Evolutionary conservation across 2,888 invertebrate species (phyloP).

Genomic region (Drosophila atroscutellata): DNA sequence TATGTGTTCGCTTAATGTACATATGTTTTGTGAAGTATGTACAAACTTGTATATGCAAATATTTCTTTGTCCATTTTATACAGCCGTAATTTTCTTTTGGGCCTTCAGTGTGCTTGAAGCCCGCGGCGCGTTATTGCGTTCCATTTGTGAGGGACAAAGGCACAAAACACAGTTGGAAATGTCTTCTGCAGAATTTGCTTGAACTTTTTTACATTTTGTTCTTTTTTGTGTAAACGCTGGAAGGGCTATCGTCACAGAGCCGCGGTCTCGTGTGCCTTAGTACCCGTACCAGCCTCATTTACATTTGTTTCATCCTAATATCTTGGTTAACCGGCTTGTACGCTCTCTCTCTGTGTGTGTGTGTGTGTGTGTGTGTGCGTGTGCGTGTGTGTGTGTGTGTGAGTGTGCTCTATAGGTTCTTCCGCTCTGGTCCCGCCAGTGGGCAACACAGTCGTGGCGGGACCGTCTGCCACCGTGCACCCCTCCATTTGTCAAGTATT

Average conservation of each 20-base stretch:
- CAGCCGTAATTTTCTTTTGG: conserved; percentile 32
- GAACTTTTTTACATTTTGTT: conserved; percentile 35
- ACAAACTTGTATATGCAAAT: conserved; percentile 10
- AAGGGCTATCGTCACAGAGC: conserved; percentile 32
- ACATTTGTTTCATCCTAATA: conserved; percentile 79
- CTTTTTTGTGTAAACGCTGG: conserved; percentile 32
- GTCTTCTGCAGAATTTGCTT: conserved; percentile 67
- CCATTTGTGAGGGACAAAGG: conserved; percentile 59
- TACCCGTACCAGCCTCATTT: conserved; percentile 53
- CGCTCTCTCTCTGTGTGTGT: neutral
- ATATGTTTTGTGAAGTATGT: conserved; percentile 11
- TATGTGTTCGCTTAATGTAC: conserved; percentile 12
- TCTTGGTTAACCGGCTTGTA: conserved; percentile 74
- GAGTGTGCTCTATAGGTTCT: conserved; percentile 13
- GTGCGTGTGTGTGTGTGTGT: conserved; percentile 16
- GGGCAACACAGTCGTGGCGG: conserved; percentile 8
- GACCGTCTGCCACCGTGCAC: conserved; percentile 8
- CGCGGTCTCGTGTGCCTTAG: conserved; percentile 8
- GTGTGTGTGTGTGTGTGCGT: conserved; percentile 22
- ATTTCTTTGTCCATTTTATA: conserved; percentile 41
- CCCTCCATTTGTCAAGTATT: conserved; percentile 73
- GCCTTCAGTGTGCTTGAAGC: too few species aligned
- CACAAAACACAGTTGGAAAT: conserved; percentile 66
- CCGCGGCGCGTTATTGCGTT: conserved; percentile 58
- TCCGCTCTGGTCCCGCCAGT: conserved; percentile 14